A percentile compares a stretch with the other conserved stretches of the same genome.
Evolutionary conservation across 2,888 invertebrate species (phyloP).

Genomic region (Teinopalpus imperialis): DNA sequence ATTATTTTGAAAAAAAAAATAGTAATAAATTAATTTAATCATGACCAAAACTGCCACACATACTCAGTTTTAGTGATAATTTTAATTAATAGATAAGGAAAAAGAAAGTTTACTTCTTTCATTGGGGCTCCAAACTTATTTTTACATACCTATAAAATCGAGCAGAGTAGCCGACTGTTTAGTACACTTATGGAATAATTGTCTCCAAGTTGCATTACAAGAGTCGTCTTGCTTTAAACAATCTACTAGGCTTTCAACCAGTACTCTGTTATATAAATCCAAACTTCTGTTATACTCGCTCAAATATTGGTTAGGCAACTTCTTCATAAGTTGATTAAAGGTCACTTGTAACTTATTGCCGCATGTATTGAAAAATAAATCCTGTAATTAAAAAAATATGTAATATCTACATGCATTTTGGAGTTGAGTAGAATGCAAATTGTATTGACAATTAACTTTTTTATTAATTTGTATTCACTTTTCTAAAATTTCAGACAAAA

Average conservation of each 20-base stretch:
- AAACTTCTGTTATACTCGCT: slow-evolving; percentile 65
- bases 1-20: too few species aligned
- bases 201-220: slow-evolving; percentile 86
- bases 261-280: slow-evolving; percentile 74
- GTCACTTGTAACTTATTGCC: slow-evolving; percentile 74
- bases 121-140: too few species aligned
- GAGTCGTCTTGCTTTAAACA: slow-evolving; percentile 84
- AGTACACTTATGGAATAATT: slow-evolving; percentile 85
- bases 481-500: too few species aligned
- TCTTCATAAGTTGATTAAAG: slow-evolving; percentile 85
- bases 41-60: too few species aligned
- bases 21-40: too few species aligned
- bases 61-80: too few species aligned
- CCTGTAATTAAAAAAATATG: slow-evolving; percentile 45
- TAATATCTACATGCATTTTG: too few species aligned
- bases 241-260: slow-evolving; percentile 82
- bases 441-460: too few species aligned
- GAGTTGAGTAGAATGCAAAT: too few species aligned
- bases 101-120: too few species aligned
- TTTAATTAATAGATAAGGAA: too few species aligned
- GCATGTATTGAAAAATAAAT: slow-evolving; percentile 69
- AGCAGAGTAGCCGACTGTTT: slow-evolving; percentile 85
- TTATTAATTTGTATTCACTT: too few species aligned
- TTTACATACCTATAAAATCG: slow-evolving; percentile 74
- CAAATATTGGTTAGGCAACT: slow-evolving; percentile 79